Base-by-base conservation (phyloP, 2,888 invertebrate genomes). In the Orthonychiurus folsomi region DNA sequence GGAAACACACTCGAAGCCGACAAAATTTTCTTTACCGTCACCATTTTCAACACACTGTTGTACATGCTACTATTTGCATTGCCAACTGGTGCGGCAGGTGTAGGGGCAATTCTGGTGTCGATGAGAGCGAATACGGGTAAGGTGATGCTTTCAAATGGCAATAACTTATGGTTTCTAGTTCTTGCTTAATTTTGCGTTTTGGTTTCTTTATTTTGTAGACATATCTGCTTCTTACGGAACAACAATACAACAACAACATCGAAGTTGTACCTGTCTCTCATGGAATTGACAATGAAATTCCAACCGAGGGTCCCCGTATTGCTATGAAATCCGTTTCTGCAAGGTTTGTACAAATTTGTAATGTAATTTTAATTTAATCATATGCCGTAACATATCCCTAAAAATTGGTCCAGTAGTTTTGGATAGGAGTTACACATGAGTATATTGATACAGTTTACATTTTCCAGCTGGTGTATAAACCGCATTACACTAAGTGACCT, bases 61-160 rank as follows among this genome's bases (percentile, higher is more conserved):
- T 85, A 88, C 73, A 86, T 89, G n/a, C 87, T 93, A 85, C 86
- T 86, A 52, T 86, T 91, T 21, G 89, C 88, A 78, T 88, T 94
- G 73, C 93, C 94, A 0, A 86, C 88, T 72, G 87, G 88, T 56
- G 85, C 92, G 69, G 85, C 87, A 1, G 86, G 87, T 79, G 82
- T 87, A 50, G 87, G 89, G 0, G 92, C 93, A 79, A 85, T 86
- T 0, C 78, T 82, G 26, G 87, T 93, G 60, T 87, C 89, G 3
- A 83, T 89, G 61, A 82, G 81, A 63, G 5, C 37, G 37, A 9
- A 37, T 37, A 9, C 9, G 15, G 37, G 37, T 37, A 37, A 37
- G 15, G 9, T 52, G 52, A 52, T 52, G 20, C 3, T 9, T 9
- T 52, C n/a, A 52, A 52, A 52, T 12, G n/a, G n/a, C 3, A 52